These are phyloP conservation scores for Aradus depressus DNA, from an alignment of 2,888 invertebrate genomes.

Conservation along the genomic window DNA sequence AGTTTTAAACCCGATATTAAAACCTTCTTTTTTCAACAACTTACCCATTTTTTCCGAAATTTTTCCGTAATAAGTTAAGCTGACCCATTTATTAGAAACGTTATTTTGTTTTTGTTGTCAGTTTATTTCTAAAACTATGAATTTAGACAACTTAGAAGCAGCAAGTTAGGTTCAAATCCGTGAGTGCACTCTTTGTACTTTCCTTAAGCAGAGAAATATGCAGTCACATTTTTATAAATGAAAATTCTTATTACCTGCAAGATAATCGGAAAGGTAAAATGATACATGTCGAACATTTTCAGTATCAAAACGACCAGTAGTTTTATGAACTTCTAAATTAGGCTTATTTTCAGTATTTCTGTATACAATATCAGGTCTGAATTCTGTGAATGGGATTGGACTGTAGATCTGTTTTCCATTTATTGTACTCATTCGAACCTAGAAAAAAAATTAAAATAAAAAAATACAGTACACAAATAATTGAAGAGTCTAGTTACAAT, in stretches of 20 bases:
- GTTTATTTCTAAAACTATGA: no score
- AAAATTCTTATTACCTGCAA: conserved; percentile 43
- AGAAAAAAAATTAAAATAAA: conserved; percentile 32
- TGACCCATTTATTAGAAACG: no score
- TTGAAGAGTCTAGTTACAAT: no score
- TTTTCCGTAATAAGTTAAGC: no score
- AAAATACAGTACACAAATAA: no score
- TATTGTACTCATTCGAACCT: conserved; percentile 93
- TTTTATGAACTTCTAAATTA: conserved; percentile 55
- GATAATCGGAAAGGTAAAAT: conserved; percentile 76
- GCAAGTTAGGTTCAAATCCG: no score
- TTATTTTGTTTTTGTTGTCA: no score
- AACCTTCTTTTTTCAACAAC: no score
- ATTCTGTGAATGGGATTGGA: conserved; percentile 84
- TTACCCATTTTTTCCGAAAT: no score
- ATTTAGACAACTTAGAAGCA: no score
- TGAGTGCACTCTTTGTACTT: no score
- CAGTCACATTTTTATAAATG: conserved; percentile 9
- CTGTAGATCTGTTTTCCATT: conserved; percentile 77
- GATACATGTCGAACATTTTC: conserved; percentile 61
- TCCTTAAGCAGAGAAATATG: background rate
- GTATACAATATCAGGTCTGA: conserved; percentile 55
- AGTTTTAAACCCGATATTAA: no score
- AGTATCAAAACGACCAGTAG: conserved; percentile 66
- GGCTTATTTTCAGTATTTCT: conserved; percentile 34